Percentiles rank a stretch among this genome's conserved stretches.
These are phyloP conservation scores for Orestias chungarensis DNA, from an alignment of 2,797 vertebrate species.

Conservation along the genomic window DNA sequence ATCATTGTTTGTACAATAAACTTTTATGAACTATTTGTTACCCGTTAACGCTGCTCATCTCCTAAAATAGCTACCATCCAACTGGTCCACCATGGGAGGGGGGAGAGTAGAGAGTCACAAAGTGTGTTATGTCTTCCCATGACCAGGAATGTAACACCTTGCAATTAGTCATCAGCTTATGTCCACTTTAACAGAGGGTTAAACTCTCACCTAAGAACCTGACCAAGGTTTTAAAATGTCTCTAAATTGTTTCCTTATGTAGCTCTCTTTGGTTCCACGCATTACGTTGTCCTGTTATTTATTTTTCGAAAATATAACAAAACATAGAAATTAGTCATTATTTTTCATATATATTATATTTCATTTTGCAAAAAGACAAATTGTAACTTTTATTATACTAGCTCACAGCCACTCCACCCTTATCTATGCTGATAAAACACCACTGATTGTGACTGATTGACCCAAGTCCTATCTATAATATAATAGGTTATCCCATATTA, in stretches of 20 bases:
- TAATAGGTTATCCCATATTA: too few species aligned
- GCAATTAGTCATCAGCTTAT: conserved; percentile 4
- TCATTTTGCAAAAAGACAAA: too few species aligned
- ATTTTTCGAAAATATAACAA: neutral
- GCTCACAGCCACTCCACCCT: too few species aligned
- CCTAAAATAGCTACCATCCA: neutral
- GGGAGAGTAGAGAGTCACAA: neutral
- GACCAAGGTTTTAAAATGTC: neutral
- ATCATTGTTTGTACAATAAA: neutral
- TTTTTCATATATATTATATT: too few species aligned
- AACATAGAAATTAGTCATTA: too few species aligned
- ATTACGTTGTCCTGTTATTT: neutral
- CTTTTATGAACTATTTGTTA: neutral
- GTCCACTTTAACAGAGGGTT: neutral
- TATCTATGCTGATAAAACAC: neutral
- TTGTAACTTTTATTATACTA: too few species aligned
- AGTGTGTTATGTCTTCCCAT: conserved; percentile 2
- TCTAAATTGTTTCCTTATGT: neutral
- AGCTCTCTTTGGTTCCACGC: neutral
- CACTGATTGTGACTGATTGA: too few species aligned
- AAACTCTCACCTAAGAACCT: neutral
- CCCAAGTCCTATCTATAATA: too few species aligned
- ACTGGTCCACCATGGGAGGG: neutral
- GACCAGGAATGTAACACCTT: conserved; percentile 7
- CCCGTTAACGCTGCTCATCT: neutral